Evolutionary conservation across 2,113 vertebrate genomes (phyloP), one percentile per base, ranked within the genome.

Genomic region (Chaetodon trifascialis): DNA sequence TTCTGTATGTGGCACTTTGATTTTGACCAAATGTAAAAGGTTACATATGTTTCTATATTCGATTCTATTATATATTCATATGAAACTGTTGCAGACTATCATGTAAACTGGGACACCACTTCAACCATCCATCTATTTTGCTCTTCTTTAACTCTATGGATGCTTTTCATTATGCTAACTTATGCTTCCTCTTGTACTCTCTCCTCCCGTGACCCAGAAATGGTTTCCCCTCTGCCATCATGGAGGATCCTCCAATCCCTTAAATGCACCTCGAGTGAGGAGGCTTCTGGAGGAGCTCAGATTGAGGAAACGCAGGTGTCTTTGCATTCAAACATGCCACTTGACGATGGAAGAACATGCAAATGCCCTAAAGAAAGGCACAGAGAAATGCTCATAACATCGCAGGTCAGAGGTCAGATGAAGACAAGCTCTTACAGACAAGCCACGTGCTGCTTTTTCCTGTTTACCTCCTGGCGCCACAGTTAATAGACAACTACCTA

Each of bases 391-490:
- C 7, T 11, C 36, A 9, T 11, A 1, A 51, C 47, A 47, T 72
- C 21, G 83, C 16, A 59, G 58, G 56, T 67, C 36, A 81, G 51
- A 80, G 69, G 76, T 89, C 82, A 80, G 34, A 6, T 30, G 44
- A 25, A 60, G 15, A 7, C 12, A 15, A 42, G 14, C 36, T 73
- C 66, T 49, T 16, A 54, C 62, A 58, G 80, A 44, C 77, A 72
- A 66, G 19, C 54, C 62, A 73, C 73, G 63, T 79, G 82, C 56
- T 54, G 83, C 59, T 73, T 55, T 7, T 40, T 78, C 19, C 60
- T 73, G 62, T 86, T 79, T 76, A 51, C 75, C 68, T 85, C 73
- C 44, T 49, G 72, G 63, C 34, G 30, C 40, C 79, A 64, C 56
- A 66, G 44, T 66, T 65, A 40, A 79, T n/a, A 68, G 73, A 46